These are phyloP conservation scores for Gryllus longicercus DNA, from an alignment of 2,888 invertebrate species.

Conservation along the genomic window DNA sequence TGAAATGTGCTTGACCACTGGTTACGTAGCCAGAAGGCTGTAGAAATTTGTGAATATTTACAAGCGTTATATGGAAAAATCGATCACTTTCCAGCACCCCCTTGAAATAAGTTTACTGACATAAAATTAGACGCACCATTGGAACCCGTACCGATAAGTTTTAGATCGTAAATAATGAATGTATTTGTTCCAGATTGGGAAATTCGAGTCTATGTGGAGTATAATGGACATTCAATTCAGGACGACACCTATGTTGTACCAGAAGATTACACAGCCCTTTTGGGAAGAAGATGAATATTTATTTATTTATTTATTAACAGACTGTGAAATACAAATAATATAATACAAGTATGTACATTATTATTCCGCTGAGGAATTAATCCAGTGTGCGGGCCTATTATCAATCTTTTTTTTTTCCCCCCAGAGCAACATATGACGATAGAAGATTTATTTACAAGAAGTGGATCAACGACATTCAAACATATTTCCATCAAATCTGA, in stretches of 20 bases:
- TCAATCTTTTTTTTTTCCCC: background rate
- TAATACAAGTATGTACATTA: too few relatives aligned
- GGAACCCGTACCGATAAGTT: background rate
- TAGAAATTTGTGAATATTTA: too few relatives aligned
- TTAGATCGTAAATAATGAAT: background rate
- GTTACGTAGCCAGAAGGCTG: too few relatives aligned
- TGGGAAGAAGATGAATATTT: too few relatives aligned
- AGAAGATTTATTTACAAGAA: background rate
- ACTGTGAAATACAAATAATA: too few relatives aligned
- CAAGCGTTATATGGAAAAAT: too few relatives aligned
- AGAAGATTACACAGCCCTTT: too few relatives aligned
- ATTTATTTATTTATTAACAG: too few relatives aligned
- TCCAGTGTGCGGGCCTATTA: background rate
- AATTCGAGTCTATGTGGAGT: background rate
- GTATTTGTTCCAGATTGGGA: background rate
- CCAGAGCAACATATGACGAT: background rate
- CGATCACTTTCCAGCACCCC: background rate
- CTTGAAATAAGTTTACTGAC: background rate
- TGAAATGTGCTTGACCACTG: too few relatives aligned
- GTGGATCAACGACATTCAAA: background rate
- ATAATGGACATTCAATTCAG: background rate
- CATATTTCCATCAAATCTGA: background rate
- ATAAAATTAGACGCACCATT: background rate
- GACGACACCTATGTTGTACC: too few relatives aligned
- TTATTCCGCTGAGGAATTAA: background rate